phyloP scores from a whole-genome alignment of 2,797 vertebrate genomes.

The Sebastes baramenuke region DNA sequence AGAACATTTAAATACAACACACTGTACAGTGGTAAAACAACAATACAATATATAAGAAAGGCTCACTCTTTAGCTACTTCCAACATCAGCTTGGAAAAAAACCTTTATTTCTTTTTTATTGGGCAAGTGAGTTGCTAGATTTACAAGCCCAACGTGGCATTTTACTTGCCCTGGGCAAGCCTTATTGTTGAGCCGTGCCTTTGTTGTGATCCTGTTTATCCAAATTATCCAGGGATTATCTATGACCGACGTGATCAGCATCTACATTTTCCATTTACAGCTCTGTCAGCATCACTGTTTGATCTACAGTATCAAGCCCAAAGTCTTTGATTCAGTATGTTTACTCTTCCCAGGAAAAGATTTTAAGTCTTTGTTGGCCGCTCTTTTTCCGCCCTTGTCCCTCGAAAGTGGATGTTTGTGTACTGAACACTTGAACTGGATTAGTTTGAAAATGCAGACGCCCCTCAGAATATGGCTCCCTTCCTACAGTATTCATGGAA shows the following conservation, averaged over 20 bases:
- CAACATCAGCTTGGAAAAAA: no score
- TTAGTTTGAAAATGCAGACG: neutral
- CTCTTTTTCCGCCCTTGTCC: neutral
- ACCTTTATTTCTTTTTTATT: no score
- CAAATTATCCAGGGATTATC: slow-evolving; percentile 17
- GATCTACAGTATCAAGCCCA: neutral
- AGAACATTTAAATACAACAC: no score
- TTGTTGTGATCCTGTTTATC: neutral
- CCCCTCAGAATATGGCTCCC: neutral
- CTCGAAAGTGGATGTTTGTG: neutral
- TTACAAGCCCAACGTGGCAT: no score
- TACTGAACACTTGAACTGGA: neutral
- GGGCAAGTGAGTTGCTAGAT: no score
- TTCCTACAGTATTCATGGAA: neutral
- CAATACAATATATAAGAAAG: no score
- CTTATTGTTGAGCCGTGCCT: no score
- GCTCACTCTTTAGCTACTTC: no score
- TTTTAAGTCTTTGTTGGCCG: neutral
- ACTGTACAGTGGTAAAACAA: no score
- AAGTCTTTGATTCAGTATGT: slow-evolving; percentile 1
- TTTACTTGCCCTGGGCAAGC: no score
- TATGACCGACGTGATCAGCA: neutral
- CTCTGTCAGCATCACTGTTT: slow-evolving; percentile 2
- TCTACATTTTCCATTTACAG: neutral
- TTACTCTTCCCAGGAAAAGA: slow-evolving; percentile 9